Percentiles rank a stretch among this genome's conserved stretches.
Evolutionary conservation across 2,113 vertebrate species (phyloP).

Genomic region (Sakesphorus luctuosus): DNA sequence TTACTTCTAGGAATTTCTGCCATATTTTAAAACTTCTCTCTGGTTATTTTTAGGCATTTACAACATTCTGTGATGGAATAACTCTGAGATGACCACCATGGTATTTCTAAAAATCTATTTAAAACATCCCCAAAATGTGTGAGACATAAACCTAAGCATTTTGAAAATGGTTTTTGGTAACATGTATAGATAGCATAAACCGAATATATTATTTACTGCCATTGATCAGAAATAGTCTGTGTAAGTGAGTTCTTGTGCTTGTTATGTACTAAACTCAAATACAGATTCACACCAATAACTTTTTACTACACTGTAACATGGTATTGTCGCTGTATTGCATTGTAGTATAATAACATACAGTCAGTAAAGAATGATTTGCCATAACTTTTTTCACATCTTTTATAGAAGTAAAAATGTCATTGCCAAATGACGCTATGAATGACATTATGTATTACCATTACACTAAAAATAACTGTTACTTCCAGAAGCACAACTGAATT

Average conservation of each 20-base stretch:
- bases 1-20: background rate
- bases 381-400: slow-evolving; percentile 1
- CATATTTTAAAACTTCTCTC: background rate
- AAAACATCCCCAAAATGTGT: background rate
- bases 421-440: background rate
- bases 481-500: slow-evolving; percentile 23
- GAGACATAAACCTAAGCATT: background rate
- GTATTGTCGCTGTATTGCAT: background rate
- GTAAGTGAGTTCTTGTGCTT: background rate
- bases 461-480: slow-evolving; percentile 30
- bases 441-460: background rate
- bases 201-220: background rate
- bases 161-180: background rate
- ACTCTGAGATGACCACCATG: background rate
- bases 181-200: background rate
- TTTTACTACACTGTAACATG: background rate
- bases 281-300: background rate
- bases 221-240: background rate
- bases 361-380: background rate
- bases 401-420: background rate
- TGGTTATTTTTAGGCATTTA: background rate
- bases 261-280: slow-evolving; percentile 12
- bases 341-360: background rate
- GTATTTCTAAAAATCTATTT: background rate
- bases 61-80: background rate